Base-by-base conservation (phyloP, 2,113 vertebrate species). In the Pheucticus melanocephalus region DNA sequence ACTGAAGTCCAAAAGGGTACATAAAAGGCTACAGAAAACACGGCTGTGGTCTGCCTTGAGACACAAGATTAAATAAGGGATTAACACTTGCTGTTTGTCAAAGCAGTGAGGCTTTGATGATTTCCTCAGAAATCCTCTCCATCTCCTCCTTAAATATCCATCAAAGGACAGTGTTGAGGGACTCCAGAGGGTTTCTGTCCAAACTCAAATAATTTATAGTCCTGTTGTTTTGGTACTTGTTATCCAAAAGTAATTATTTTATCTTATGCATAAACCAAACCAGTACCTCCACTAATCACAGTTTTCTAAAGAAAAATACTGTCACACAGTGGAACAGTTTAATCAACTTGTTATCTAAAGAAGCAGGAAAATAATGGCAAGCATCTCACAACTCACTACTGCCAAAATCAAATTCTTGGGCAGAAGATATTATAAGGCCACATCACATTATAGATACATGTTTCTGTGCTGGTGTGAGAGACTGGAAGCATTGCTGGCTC, bases 191-290 rank as follows among this genome's bases (percentile, higher is more conserved):
- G 22, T 33, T 50, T 68, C 22, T 10, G 45, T 45, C 66, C 75
- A 82, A 69, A 7, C 15, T 19, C 47, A 80, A 73, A 69, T 1
- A 3, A 82, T 72, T 69, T 61, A 24, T 45, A 82, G 66, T 63
- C 72, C 51, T 76, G 22, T 56, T 86, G 60, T 76, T 90, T 90
- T 79, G 8, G 59, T 72, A 82, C 48, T 93, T 72, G 48, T 25
- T 80, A 79, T 72, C 65, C 40, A 82, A 82, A 91, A 71, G 61
- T 23, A 70, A 77, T 89, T 94, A 45, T 65, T 86, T 69, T 77
- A 17, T 72, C 12, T 59, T 69, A 57, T 6, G 15, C 30, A 57
- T 66, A 88, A 90, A 94, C 28, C n/a, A 89, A 92, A 72, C 3
- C 22, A 85, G 16, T 53, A 86, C 31, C 23, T 79, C 24, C 31